These are phyloP conservation scores for Tychaedon coryphoeus DNA, from an alignment of 2,113 vertebrate species.

Conservation along the genomic window DNA sequence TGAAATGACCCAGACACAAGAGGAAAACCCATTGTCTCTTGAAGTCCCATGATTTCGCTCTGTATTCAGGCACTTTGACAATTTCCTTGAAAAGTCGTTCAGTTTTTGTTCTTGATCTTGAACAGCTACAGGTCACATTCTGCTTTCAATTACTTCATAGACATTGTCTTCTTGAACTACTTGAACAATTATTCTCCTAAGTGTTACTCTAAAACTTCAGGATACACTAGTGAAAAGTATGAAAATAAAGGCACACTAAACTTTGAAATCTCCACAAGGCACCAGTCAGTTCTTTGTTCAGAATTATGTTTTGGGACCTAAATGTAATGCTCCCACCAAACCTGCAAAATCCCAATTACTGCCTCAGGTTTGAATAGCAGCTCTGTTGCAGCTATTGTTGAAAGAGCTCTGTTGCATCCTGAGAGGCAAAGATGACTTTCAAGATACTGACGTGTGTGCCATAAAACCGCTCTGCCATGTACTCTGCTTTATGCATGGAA, in stretches of 20 bases:
- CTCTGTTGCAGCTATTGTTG: conserved; percentile 6
- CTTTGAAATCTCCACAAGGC: conserved; percentile 5
- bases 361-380: conserved; percentile 39
- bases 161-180: conserved; percentile 27
- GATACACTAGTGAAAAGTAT: neutral
- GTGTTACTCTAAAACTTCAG: conserved; percentile 7
- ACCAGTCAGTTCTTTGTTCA: neutral
- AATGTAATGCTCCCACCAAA: neutral
- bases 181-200: conserved; percentile 38
- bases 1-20: neutral
- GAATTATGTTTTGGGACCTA: conserved; percentile 5
- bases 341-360: conserved; percentile 42
- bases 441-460: neutral
- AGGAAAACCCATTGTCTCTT: neutral
- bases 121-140: conserved; percentile 35
- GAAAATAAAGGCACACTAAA: conserved; percentile 11
- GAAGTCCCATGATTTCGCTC: conserved; percentile 4
- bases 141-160: conserved; percentile 5
- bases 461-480: conserved; percentile 21
- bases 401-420: conserved; percentile 1
- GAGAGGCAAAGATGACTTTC: neutral
- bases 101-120: conserved; percentile 25
- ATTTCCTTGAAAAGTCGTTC: conserved; percentile 7
- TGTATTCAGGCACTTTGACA: conserved; percentile 18
- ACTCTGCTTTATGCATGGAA: conserved; percentile 32